These are phyloP conservation scores for Pseudochromis fuscus DNA, from an alignment of 2,797 vertebrate genomes.

Conservation along the genomic window DNA sequence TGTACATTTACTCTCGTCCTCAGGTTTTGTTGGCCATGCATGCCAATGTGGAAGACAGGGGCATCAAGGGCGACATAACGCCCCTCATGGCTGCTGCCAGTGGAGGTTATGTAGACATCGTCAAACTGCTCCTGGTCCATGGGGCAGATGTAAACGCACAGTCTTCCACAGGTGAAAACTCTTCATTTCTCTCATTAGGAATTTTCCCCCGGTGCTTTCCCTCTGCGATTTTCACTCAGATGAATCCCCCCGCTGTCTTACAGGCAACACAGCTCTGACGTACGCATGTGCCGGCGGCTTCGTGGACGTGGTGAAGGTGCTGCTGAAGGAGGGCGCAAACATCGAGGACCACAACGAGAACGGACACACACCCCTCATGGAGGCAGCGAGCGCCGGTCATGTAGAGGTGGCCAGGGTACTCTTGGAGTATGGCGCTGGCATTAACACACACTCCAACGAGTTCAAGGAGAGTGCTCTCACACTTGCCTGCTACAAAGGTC, in stretches of 20 bases:
- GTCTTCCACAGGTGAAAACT: slow-evolving; percentile 93
- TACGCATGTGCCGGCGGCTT: slow-evolving; percentile 98
- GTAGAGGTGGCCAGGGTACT: slow-evolving; percentile 98
- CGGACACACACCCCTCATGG: slow-evolving; percentile 98
- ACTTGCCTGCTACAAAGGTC: slow-evolving; percentile 99
- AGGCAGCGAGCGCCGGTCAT: slow-evolving; percentile 98
- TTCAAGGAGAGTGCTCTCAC: slow-evolving; percentile 99
- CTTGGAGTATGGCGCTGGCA: slow-evolving; percentile 97
- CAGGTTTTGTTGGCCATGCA: slow-evolving; percentile 99
- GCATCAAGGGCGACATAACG: slow-evolving; percentile 98
- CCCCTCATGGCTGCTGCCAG: slow-evolving; percentile 99
- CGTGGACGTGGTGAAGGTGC: slow-evolving; percentile 98
- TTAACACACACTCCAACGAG: slow-evolving; percentile 99
- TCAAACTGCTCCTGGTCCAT: slow-evolving; percentile 96
- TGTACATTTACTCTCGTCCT: background rate
- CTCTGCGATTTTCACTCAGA: background rate
- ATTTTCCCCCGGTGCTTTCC: background rate
- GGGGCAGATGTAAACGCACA: slow-evolving; percentile 98
- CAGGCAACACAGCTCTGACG: slow-evolving; percentile 98
- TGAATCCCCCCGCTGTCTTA: slow-evolving; percentile 3
- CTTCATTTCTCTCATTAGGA: background rate
- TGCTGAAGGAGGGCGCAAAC: slow-evolving; percentile 98
- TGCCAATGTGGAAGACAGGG: slow-evolving; percentile 97
- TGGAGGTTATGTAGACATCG: slow-evolving; percentile 97
- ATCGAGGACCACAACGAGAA: slow-evolving; percentile 99